Conservation (phyloP, 2,113 vertebrate species). For the Hipposideros armiger region DNA sequence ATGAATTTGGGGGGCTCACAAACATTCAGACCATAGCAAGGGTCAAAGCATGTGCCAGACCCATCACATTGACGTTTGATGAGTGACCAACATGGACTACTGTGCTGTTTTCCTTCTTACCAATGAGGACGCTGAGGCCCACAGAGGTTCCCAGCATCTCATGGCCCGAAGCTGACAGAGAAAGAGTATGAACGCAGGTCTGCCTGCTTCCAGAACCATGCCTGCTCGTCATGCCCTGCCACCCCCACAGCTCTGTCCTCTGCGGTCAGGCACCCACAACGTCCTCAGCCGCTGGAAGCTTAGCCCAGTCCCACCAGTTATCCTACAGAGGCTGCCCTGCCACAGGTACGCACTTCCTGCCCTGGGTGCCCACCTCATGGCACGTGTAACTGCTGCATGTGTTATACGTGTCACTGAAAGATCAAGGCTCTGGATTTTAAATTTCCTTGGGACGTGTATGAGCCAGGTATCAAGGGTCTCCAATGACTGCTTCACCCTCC, state of each 20-base stretch:
- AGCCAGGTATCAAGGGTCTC: neutral
- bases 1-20: neutral
- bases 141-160: neutral
- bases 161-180: neutral
- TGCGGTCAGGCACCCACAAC: rapidly evolving
- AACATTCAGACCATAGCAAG: neutral
- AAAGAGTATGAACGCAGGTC: neutral
- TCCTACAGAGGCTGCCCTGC: neutral
- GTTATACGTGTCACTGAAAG: neutral
- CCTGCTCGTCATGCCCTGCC: neutral
- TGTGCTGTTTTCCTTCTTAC: neutral
- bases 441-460: neutral
- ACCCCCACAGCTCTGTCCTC: neutral
- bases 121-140: neutral
- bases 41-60: neutral
- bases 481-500: neutral
- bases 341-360: neutral
- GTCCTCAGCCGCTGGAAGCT: neutral
- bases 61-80: neutral
- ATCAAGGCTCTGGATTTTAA: neutral
- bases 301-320: neutral
- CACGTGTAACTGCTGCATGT: no score
- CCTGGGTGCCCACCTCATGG: neutral
- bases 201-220: neutral
- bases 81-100: neutral